A percentile compares a stretch with the other conserved stretches of the same genome.
phyloP scores from a whole-genome alignment of 1,140 invertebrate genomes.

The Drosophila suzukii region DNA sequence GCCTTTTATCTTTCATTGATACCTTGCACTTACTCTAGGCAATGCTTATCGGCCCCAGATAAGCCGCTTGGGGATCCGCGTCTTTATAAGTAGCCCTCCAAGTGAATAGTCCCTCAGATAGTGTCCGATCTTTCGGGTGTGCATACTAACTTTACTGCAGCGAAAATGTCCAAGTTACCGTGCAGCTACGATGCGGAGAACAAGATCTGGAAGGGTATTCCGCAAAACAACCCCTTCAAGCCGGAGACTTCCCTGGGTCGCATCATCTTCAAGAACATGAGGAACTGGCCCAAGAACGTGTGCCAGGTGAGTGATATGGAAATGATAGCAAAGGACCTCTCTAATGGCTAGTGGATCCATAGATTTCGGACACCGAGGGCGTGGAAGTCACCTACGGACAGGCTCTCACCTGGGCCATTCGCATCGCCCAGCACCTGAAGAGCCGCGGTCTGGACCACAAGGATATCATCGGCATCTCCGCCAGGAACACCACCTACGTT shows the following conservation, averaged over 20 bases:
- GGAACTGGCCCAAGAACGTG: slow-evolving; percentile 57
- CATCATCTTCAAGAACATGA: slow-evolving; percentile 59
- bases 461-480: slow-evolving; percentile 59
- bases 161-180: slow-evolving; percentile 47
- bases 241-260: slow-evolving; percentile 50
- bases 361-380: slow-evolving; percentile 52
- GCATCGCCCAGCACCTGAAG: slow-evolving; percentile 54
- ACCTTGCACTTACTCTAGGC: slow-evolving; percentile 47
- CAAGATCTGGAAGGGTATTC: slow-evolving; percentile 56
- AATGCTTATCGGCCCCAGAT: slow-evolving; percentile 33
- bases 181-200: slow-evolving; percentile 53
- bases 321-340: neutral
- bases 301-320: slow-evolving; percentile 45
- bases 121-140: slow-evolving; percentile 23
- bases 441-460: slow-evolving; percentile 33
- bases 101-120: slow-evolving; percentile 20
- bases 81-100: slow-evolving; percentile 42
- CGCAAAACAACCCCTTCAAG: slow-evolving; percentile 36
- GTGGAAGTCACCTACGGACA: slow-evolving; percentile 44
- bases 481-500: slow-evolving; percentile 53
- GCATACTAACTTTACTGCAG: slow-evolving; percentile 5
- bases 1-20: slow-evolving; percentile 44
- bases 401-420: slow-evolving; percentile 43
- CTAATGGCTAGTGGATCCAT: neutral
- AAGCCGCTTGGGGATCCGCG: slow-evolving; percentile 11